These are phyloP conservation scores for Drosophila nasuta DNA, from an alignment of 1,140 invertebrate genomes.

Conservation along the genomic window DNA sequence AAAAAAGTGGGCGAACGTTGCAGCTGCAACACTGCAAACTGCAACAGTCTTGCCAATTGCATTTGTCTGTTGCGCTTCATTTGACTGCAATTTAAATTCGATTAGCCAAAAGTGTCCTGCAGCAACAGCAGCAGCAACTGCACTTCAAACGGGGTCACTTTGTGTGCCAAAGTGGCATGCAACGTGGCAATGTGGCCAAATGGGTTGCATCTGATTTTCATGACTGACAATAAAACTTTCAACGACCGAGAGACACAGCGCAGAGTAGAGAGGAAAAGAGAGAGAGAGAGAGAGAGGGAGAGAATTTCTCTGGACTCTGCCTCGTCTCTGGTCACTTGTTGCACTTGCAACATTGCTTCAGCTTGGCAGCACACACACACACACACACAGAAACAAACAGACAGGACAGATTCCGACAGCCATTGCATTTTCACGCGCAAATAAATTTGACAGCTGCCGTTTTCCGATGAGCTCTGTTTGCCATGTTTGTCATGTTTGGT, in stretches of 20 bases:
- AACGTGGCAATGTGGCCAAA: constrained; percentile 8
- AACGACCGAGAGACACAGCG: not conserved
- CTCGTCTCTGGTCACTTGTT: constrained; percentile 28
- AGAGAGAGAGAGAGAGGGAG: too few relatives aligned
- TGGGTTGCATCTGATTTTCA: constrained; percentile 17
- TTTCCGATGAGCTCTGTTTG: constrained; percentile 38
- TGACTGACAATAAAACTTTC: constrained; percentile 9
- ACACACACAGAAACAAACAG: not conserved
- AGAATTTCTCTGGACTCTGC: too few relatives aligned
- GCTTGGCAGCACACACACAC: constrained; percentile 3
- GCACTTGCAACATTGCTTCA: constrained; percentile 6
- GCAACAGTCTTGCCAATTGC: constrained; percentile 45
- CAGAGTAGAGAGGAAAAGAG: too few relatives aligned
- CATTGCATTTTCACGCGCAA: constrained; percentile 66
- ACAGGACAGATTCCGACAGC: not conserved
- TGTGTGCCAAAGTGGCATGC: constrained; percentile 36
- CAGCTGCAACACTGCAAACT: not conserved
- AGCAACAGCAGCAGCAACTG: not conserved
- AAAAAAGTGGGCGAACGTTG: not conserved
- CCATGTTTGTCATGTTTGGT: not conserved
- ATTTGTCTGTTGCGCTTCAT: constrained; percentile 60
- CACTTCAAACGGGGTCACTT: not conserved
- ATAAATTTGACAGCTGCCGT: constrained; percentile 76
- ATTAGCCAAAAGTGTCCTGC: constrained; percentile 64
- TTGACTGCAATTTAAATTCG: constrained; percentile 68